Evolutionary conservation across 1,140 invertebrate genomes (phyloP).

Genomic region (Nasonia vitripennis): DNA sequence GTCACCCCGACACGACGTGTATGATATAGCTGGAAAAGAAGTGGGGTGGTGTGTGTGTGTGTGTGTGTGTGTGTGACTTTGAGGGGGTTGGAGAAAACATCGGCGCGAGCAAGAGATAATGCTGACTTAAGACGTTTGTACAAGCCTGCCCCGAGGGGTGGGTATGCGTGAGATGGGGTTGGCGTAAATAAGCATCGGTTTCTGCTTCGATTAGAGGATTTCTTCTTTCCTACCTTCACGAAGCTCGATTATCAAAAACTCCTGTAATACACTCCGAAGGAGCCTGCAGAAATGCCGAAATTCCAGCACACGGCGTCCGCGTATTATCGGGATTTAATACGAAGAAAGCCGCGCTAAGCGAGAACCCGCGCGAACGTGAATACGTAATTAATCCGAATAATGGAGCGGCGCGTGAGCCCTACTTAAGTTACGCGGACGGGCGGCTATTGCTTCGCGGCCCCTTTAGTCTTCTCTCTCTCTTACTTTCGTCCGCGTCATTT

Average conservation of each 20-base stretch:
- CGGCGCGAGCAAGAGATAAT: conserved; percentile 42
- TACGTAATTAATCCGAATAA: conserved; percentile 44
- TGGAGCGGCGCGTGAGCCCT: conserved; percentile 23
- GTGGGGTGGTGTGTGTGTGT: not conserved
- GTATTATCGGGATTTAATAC: conserved; percentile 37
- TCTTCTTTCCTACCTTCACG: no score
- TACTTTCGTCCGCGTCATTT: conserved; percentile 4
- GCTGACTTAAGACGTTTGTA: conserved; percentile 50
- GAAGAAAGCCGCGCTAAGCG: not conserved
- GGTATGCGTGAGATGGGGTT: no score
- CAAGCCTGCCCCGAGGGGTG: not conserved
- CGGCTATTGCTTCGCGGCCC: conserved; percentile 14
- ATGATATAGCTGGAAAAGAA: not conserved
- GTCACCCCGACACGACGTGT: conserved; percentile 53
- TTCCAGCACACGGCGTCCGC: not conserved
- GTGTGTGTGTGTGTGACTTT: not conserved
- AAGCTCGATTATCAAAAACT: not conserved
- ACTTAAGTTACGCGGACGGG: conserved; percentile 16
- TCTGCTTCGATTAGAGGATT: no score
- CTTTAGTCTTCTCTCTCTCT: conserved; percentile 9
- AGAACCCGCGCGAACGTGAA: conserved; percentile 11
- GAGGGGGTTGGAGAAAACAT: conserved; percentile 8
- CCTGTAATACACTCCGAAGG: not conserved
- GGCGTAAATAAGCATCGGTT: no score
- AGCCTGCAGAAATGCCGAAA: not conserved